Evolutionary conservation across 2,797 vertebrate genomes (phyloP).

Genomic region (Liasis olivaceus): DNA sequence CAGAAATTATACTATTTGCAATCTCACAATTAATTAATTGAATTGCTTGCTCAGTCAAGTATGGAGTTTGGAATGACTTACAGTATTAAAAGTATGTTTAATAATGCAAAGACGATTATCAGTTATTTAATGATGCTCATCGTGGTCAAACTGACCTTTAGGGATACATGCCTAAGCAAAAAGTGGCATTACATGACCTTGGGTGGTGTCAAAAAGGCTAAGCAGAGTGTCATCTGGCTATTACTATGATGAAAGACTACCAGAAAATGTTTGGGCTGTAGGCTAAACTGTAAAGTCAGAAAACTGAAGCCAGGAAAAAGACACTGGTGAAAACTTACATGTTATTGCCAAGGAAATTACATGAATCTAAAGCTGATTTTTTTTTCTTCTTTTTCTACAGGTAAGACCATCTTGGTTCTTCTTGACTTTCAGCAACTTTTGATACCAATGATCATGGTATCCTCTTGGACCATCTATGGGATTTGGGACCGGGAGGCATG

Average conservation of each 20-base stretch:
- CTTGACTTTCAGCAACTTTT: too few species aligned
- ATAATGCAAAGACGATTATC: slow-evolving; percentile 39
- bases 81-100: slow-evolving; percentile 46
- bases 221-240: background rate
- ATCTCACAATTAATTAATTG: slow-evolving; percentile 42
- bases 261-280: background rate
- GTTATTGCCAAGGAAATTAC: background rate
- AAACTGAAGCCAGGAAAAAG: background rate
- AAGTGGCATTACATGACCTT: background rate
- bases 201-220: background rate
- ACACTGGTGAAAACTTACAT: background rate
- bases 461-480: too few species aligned
- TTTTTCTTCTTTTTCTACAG: too few species aligned
- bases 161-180: slow-evolving; percentile 57
- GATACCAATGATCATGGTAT: too few species aligned
- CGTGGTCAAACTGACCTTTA: slow-evolving; percentile 71
- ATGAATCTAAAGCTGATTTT: too few species aligned
- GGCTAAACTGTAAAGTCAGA: background rate
- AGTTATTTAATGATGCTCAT: slow-evolving; percentile 63
- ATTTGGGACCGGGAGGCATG: too few species aligned
- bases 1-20: slow-evolving; percentile 25
- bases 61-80: slow-evolving; percentile 25
- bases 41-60: slow-evolving; percentile 30
- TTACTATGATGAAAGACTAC: background rate
- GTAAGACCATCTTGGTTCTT: too few species aligned